Base-by-base conservation (phyloP, 2,888 invertebrate species). In the Beris morrisii region DNA sequence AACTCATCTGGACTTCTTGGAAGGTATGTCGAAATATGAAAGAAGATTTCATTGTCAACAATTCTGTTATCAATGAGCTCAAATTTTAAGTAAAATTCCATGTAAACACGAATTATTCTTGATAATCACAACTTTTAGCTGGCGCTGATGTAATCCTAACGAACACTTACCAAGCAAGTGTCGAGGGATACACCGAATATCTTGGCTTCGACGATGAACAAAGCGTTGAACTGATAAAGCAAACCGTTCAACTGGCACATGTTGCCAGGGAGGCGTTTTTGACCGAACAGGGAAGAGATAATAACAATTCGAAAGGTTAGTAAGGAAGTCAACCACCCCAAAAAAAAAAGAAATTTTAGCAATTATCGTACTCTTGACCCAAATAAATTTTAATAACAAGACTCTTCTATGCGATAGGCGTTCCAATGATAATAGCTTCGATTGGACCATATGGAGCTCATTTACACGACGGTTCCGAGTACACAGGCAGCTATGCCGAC, bases 361-460 rank as follows among this genome's bases (percentile, higher is more conserved):
- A 22, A 22, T 22, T 22, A 2, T 22, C 3, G 2, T 22, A 22
- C 28, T 52, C 52, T 58, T 46, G 30, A 46, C 58, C 46, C 46
- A 59, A 30, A 48, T 46, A 46, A n/a, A 31, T 11, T 54, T 9
- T 31, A 53, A 53, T 59, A 2, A 30, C 28, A 46, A n/a, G n/a
- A 12, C 6, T n/a, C 22, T n/a, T 59, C n/a, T n/a, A 31, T 7
- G 28, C 9, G 1, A 38, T 55, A 78, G 78, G 22, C 9, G 76
- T 7, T 15, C 88, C 92, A 11, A 76, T 89, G 72, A 85, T 97
- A 55, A 93, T 92, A 28, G 97, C 94, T 0, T 93, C 95, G 0
- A 89, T 96, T 69, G 97, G 97, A 0, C 94, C 97, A 0, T 97
- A 93, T 77, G 97, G 96, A 0, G 96, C 96, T 0, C 90, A 88